Base-by-base conservation (phyloP, 2,888 invertebrate genomes). In the Pollenia labialis region DNA sequence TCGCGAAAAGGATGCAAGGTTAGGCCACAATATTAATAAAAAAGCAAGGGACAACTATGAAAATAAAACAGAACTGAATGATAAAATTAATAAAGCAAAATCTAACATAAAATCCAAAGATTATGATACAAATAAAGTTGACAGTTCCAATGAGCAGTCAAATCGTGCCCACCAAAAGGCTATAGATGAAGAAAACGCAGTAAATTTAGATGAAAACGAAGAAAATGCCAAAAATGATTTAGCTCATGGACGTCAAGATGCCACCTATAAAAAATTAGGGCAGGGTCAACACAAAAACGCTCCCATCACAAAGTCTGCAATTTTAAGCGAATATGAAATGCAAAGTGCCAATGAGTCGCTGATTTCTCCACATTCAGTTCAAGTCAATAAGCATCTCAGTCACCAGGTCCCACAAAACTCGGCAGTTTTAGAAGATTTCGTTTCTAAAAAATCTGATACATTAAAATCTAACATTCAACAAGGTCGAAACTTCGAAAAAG, bases 401-500 rank as follows among this genome's bases (percentile, higher is more conserved):
- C n/a, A 10, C 6, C 32, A 32, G 32, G 50, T 23, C 7, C 42
- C 12, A 12, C 42, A 74, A 56, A 69, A 72, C 48, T 32, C 74
- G 48, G 42, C 32, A 56, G 60, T 62, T 40, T 76, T 77, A 81
- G 79, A 64, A 60, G 81, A 72, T 16, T 91, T 91, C 88, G 89
- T 91, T 12, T 85, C 84, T 6, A 87, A 89, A 16, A 91, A 90
- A 56, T 90, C 90, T 1, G 85, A 85, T 52, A 88, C 85, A 1
- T 85, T 91, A 60, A 87, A 89, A 4, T 81, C 87, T 0, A 90
- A 90, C 46, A 88, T 91, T 44, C 89, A 88, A 56, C 90, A 90
- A 79, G 91, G 91, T 8, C 84, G 71, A 10, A 89, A 89, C 0
- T 89, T 92, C 23, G 92, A 92, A 84, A 88, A 87, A 16, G 92